Evolutionary conservation across 1,140 invertebrate genomes (phyloP).

Genomic region (Bombus sylvicola): DNA sequence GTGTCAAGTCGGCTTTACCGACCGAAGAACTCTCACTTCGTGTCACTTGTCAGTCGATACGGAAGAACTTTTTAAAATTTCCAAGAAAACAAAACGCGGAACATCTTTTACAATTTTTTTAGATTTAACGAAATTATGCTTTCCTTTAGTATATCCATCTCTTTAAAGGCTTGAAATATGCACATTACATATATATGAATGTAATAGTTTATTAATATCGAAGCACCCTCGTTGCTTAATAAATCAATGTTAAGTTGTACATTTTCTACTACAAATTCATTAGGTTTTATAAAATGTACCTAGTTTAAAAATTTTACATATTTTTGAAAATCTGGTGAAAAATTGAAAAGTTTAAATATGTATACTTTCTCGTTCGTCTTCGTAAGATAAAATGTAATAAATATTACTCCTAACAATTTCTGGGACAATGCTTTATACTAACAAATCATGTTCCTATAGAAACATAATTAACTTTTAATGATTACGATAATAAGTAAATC

Average conservation of each 20-base stretch:
- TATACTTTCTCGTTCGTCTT: neutral
- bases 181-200: neutral
- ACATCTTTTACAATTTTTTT: neutral
- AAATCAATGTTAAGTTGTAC: neutral
- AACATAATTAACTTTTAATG: neutral
- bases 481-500: neutral
- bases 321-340: too few relatives aligned
- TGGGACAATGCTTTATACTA: neutral
- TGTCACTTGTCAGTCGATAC: conserved; percentile 57
- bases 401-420: too few relatives aligned
- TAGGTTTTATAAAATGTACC: neutral
- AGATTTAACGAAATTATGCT: neutral
- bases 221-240: neutral
- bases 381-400: neutral
- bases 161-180: neutral
- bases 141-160: neutral
- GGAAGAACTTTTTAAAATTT: conserved; percentile 54
- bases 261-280: neutral
- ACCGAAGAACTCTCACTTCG: conserved; percentile 43
- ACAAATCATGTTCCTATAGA: neutral
- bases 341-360: neutral
- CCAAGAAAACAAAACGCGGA: neutral
- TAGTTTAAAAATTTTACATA: neutral
- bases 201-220: neutral
- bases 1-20: conserved; percentile 61